phyloP scores from a whole-genome alignment of 2,797 vertebrate species.

The Siniperca scherzeri region DNA sequence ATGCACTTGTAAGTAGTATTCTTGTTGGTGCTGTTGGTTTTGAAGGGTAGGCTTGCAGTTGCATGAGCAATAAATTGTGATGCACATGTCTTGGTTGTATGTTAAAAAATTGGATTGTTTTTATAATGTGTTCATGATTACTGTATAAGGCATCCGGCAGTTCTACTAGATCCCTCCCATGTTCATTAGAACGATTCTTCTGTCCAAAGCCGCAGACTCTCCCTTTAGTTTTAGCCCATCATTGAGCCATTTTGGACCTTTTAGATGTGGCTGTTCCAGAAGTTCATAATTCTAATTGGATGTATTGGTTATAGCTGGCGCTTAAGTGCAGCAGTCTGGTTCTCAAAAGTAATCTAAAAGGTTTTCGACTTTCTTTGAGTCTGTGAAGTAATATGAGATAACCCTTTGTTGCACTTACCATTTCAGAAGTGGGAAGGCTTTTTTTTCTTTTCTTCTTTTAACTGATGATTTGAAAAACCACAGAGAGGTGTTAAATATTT shows the following conservation, averaged over 20 bases:
- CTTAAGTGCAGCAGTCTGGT: slow-evolving; percentile 20
- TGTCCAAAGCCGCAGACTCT: not conserved
- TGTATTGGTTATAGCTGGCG: slow-evolving; percentile 17
- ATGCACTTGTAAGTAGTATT: not conserved
- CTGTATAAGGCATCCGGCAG: slow-evolving; percentile 16
- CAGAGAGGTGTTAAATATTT: slow-evolving; percentile 66
- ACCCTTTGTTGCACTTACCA: slow-evolving; percentile 39
- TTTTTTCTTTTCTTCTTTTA: slow-evolving; percentile 38
- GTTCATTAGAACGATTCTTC: not conserved
- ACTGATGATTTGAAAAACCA: slow-evolving; percentile 47
- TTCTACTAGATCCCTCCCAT: not conserved
- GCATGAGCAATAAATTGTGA: not conserved
- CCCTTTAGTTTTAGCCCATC: slow-evolving; percentile 24
- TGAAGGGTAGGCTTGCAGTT: too few species aligned
- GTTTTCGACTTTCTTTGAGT: slow-evolving; percentile 38
- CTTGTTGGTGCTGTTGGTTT: not conserved
- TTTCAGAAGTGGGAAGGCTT: slow-evolving; percentile 15
- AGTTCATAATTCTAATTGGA: slow-evolving; percentile 15
- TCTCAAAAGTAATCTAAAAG: slow-evolving; percentile 43
- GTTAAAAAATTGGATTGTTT: slow-evolving; percentile 2
- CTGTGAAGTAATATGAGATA: slow-evolving; percentile 34
- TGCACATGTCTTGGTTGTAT: not conserved
- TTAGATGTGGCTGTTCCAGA: slow-evolving; percentile 11
- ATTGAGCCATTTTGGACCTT: slow-evolving; percentile 4
- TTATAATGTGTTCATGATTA: slow-evolving; percentile 9